phyloP scores from a whole-genome alignment of 2,888 invertebrate genomes.

The Andrena bucephala region DNA sequence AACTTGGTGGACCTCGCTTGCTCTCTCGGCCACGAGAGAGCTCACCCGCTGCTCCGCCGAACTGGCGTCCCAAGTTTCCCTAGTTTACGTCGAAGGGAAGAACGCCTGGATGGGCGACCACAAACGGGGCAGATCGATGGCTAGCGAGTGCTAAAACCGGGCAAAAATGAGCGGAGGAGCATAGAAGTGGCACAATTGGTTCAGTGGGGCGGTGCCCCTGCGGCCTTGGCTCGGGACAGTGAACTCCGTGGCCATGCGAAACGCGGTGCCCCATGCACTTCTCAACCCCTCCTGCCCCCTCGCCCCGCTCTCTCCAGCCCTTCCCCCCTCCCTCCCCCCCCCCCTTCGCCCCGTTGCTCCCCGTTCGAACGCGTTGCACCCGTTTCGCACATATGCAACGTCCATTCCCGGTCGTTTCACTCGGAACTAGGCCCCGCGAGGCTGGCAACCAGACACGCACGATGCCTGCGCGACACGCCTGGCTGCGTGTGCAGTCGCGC shows the following conservation, averaged over 20 bases:
- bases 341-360: not conserved
- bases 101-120: not conserved
- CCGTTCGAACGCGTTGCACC: slow-evolving; percentile 60
- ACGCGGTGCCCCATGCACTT: slow-evolving; percentile 74
- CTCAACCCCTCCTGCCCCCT: slow-evolving; percentile 13
- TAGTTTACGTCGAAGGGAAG: not conserved
- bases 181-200: slow-evolving; percentile 83
- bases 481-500: slow-evolving; percentile 50
- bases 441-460: slow-evolving; percentile 49
- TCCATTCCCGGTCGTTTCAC: slow-evolving; percentile 61
- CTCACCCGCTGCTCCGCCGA: not conserved
- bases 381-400: slow-evolving; percentile 70
- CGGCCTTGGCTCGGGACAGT: slow-evolving; percentile 84
- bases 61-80: not conserved
- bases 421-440: slow-evolving; percentile 52
- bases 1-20: too few species aligned
- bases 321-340: not conserved
- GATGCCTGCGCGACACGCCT: slow-evolving; percentile 57
- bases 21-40: not conserved
- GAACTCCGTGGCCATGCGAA: slow-evolving; percentile 78
- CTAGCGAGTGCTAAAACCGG: slow-evolving; percentile 73
- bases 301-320: not conserved
- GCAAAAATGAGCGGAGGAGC: slow-evolving; percentile 70
- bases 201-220: slow-evolving; percentile 84
- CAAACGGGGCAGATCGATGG: slow-evolving; percentile 45